Evolutionary conservation across 2,888 invertebrate species (phyloP).

Genomic region (Syritta pipiens): DNA sequence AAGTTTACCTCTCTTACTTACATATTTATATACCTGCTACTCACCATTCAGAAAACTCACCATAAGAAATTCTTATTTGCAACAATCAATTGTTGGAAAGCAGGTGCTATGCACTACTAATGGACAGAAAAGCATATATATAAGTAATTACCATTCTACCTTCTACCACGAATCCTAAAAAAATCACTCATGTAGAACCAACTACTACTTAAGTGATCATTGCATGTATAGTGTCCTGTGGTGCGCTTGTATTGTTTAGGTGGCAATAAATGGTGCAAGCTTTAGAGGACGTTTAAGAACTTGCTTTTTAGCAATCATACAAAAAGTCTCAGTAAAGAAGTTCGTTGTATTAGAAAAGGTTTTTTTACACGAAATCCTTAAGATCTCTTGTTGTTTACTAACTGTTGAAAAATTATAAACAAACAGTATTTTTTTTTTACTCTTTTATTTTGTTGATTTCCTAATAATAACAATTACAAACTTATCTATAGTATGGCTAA

Average conservation of each 20-base stretch:
- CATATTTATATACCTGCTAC: background rate
- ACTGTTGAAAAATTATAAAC: background rate
- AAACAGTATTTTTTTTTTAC: too few species aligned
- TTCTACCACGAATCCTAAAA: background rate
- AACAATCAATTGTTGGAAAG: conserved; percentile 37
- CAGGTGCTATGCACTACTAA: conserved; percentile 30
- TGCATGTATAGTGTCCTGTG: conserved; percentile 32
- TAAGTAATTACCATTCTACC: background rate
- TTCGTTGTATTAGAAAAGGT: too few species aligned
- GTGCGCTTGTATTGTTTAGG: background rate
- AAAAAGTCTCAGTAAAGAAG: too few species aligned
- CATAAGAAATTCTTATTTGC: background rate
- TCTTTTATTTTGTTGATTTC: conserved; percentile 8
- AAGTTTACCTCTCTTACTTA: background rate
- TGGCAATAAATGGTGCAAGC: too few species aligned
- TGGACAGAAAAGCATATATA: conserved; percentile 12
- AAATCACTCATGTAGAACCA: conserved; percentile 46
- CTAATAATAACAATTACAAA: background rate
- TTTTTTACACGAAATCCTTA: too few species aligned
- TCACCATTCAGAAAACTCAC: background rate
- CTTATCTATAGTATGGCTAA: conserved; percentile 60
- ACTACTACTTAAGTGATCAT: conserved; percentile 41
- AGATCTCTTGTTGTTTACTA: too few species aligned
- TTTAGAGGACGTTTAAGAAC: too few species aligned
- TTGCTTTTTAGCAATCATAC: too few species aligned